These are phyloP conservation scores for Rhinella marina DNA, from an alignment of 2,797 vertebrate genomes.

Conservation along the genomic window DNA sequence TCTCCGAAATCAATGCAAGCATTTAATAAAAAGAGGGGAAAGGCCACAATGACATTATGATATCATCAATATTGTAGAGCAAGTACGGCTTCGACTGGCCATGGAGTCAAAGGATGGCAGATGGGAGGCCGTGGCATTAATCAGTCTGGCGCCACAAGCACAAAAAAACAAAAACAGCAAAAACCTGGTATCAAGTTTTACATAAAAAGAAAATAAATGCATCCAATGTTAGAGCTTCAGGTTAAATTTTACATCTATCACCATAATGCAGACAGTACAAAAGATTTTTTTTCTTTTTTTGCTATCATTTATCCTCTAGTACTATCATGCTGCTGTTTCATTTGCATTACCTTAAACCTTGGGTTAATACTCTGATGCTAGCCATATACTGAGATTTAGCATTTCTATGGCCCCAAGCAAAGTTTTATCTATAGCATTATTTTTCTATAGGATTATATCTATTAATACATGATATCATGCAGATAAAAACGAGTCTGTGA, in stretches of 20 bases:
- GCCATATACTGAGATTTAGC: neutral
- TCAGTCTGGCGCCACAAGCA: constrained; percentile 24
- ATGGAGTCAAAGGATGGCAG: neutral
- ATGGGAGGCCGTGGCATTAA: neutral
- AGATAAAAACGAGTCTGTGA: too few species aligned
- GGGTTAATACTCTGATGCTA: neutral
- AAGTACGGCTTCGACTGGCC: neutral
- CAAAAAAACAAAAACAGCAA: neutral
- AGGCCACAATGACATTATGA: neutral
- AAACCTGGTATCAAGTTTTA: constrained; percentile 4
- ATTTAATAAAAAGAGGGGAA: constrained; percentile 7
- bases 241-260: neutral
- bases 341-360: neutral
- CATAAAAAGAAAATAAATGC: neutral
- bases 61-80: neutral
- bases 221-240: constrained; percentile 16
- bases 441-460: too few species aligned
- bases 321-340: neutral
- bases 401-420: too few species aligned
- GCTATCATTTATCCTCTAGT: neutral
- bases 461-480: too few species aligned
- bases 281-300: neutral
- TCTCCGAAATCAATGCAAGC: neutral
- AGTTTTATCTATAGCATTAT: too few species aligned
- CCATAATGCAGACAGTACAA: neutral